Percentiles rank a stretch among this genome's conserved stretches.
These are phyloP conservation scores for Orcinus orca DNA, from an alignment of 2,113 vertebrate genomes.

Conservation along the genomic window DNA sequence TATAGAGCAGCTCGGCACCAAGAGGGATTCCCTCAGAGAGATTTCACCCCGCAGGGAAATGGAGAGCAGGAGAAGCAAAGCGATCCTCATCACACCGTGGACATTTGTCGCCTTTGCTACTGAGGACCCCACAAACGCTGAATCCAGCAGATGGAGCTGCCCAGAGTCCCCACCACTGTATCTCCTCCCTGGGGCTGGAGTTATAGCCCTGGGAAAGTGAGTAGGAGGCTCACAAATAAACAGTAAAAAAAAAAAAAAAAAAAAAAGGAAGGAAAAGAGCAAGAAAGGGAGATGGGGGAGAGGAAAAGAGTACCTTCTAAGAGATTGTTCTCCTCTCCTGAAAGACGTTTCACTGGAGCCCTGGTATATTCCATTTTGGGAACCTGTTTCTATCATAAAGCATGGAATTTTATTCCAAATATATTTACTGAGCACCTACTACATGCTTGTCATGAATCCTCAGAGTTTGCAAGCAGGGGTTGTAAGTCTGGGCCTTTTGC, in stretches of 20 bases:
- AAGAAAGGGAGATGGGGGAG: background rate
- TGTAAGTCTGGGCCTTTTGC: background rate
- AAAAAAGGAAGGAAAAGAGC: background rate
- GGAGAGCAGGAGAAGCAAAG: background rate
- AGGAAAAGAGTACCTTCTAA: background rate
- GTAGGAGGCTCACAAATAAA: background rate
- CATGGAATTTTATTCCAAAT: background rate
- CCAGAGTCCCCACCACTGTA: background rate
- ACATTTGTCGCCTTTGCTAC: background rate
- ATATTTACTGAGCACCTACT: background rate
- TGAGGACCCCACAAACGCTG: background rate
- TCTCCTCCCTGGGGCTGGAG: background rate
- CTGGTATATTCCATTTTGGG: background rate
- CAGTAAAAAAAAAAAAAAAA: background rate
- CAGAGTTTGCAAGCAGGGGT: background rate
- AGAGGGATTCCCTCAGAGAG: background rate
- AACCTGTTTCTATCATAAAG: background rate
- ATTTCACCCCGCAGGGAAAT: background rate
- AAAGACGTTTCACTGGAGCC: background rate
- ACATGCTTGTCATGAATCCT: background rate
- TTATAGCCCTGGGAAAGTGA: background rate
- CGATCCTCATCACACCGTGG: fast-evolving
- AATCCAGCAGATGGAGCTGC: background rate
- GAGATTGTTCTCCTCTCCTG: background rate
- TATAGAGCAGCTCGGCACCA: background rate